phyloP scores from a whole-genome alignment of 2,797 vertebrate genomes.

The Acanthurus leucopareius region DNA sequence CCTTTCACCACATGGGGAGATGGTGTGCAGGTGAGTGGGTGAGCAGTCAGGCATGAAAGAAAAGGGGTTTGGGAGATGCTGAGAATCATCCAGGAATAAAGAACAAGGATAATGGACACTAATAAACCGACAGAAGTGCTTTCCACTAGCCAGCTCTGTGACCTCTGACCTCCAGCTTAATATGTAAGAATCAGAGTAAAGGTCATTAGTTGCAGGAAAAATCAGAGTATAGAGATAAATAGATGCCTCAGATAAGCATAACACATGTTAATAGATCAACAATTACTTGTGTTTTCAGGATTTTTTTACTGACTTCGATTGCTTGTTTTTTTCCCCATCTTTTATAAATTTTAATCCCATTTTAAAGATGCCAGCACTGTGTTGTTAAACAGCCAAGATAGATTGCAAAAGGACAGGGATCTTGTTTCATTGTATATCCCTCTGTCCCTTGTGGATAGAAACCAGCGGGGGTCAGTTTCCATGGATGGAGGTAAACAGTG shows the following conservation, averaged over 20 bases:
- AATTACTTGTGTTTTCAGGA: neutral
- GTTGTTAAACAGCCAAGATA: conserved; percentile 25
- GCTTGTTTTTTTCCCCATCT: neutral
- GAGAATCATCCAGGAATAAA: neutral
- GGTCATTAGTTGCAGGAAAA: conserved; percentile 7
- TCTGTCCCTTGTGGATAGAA: conserved; percentile 52
- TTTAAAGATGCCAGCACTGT: neutral
- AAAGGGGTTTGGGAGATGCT: neutral
- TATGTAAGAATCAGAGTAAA: neutral
- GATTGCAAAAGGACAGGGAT: conserved; percentile 30
- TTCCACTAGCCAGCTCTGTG: neutral
- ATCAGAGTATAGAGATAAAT: neutral
- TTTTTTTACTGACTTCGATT: neutral
- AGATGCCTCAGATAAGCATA: neutral
- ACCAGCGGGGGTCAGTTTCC: conserved; percentile 62
- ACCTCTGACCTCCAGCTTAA: conserved; percentile 22
- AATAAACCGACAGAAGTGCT: neutral
- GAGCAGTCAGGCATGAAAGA: neutral
- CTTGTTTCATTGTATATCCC: conserved; percentile 48
- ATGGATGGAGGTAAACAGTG: conserved; percentile 70
- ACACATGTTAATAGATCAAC: neutral
- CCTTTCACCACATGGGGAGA: neutral
- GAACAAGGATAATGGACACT: neutral
- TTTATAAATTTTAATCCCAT: neutral
- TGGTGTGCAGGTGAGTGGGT: neutral